These are phyloP conservation scores for Drosophila pseudoananassae DNA, from an alignment of 1,140 invertebrate species.

Conservation along the genomic window DNA sequence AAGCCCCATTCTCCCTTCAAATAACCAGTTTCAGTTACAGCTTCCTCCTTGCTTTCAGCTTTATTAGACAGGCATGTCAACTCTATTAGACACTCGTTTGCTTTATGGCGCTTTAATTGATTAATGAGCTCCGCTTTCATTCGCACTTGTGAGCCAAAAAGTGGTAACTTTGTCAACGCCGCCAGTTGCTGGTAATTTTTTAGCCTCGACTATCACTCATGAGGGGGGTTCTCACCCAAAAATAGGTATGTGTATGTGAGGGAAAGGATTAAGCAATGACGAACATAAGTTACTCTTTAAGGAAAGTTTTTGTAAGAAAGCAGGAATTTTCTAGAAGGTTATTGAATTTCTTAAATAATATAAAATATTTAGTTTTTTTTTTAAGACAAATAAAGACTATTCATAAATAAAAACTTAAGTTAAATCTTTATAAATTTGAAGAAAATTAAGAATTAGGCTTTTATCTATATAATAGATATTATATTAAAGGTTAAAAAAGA, in stretches of 20 bases:
- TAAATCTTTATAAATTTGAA: too few relatives aligned
- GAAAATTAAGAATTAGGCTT: too few relatives aligned
- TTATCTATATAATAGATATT: too few relatives aligned
- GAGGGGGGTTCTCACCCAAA: neutral
- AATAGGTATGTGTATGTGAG: neutral
- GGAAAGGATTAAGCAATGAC: neutral
- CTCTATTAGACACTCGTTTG: constrained; percentile 63
- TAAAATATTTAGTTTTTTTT: too few relatives aligned
- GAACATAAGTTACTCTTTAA: neutral
- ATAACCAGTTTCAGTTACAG: constrained; percentile 1
- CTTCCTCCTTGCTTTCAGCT: neutral
- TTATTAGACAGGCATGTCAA: constrained; percentile 58
- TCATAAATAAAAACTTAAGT: too few relatives aligned
- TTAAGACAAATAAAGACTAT: too few relatives aligned
- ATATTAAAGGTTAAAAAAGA: too few relatives aligned
- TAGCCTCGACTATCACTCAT: constrained; percentile 55
- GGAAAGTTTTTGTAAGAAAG: too few relatives aligned
- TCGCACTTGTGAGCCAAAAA: neutral
- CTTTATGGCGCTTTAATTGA: constrained; percentile 71
- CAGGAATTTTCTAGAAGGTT: too few relatives aligned
- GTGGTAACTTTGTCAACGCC: constrained; percentile 59
- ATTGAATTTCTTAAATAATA: too few relatives aligned
- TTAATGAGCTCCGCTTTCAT: constrained; percentile 56
- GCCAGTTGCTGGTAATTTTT: constrained; percentile 57
- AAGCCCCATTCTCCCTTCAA: constrained; percentile 17